Evolutionary conservation across 1,140 invertebrate genomes (phyloP), one percentile per base, ranked within the genome.

Genomic region (Papilio helenus): DNA sequence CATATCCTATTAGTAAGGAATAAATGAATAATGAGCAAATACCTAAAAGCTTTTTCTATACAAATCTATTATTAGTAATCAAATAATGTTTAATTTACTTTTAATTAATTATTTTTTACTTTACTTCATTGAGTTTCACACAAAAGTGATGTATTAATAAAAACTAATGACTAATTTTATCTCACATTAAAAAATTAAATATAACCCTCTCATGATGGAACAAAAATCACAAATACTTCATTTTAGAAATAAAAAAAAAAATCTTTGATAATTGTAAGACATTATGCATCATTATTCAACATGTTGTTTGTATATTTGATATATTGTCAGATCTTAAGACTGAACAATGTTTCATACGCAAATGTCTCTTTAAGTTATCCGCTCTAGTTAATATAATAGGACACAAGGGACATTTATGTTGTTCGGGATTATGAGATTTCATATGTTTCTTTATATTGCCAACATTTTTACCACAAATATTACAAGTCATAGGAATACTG

Each of bases 371-470:
- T 86, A 97, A 95, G 86, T 97, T 97, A 89, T 97, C 96, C 82
- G 96, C 96, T 77, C 96, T 95, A 78, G 96, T 97, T 82, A 97
- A 96, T 76, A 96, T 95, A 81, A 96, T 96, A 26, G 96, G 95
- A 90, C 96, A 97, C 80, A 96, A 93, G 14, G 96, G 96, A 89
- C 96, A 97, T 85, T 96, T 96, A 89, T 96, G 96, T 82, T 96
- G 96, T 89, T 96, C 96, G 16, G 96, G 96, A 79, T 96, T 95
- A 87, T 97, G 96, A 55, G 96, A 96, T 88, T 96, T 96, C 89
- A 96, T 95, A 86, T 97, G 96, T 88, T 97, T 97, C 95, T 97
- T 96, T 84, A 96, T 95, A 94, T 97, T 97, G 86, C 95, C 96
- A 72, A 97, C 97, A 83, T 95, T 95, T 95, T 97, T 97, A 82